Percentiles rank a stretch among this genome's conserved stretches.
phyloP scores from a whole-genome alignment of 1,140 invertebrate species.

The Lethrus apterus region DNA sequence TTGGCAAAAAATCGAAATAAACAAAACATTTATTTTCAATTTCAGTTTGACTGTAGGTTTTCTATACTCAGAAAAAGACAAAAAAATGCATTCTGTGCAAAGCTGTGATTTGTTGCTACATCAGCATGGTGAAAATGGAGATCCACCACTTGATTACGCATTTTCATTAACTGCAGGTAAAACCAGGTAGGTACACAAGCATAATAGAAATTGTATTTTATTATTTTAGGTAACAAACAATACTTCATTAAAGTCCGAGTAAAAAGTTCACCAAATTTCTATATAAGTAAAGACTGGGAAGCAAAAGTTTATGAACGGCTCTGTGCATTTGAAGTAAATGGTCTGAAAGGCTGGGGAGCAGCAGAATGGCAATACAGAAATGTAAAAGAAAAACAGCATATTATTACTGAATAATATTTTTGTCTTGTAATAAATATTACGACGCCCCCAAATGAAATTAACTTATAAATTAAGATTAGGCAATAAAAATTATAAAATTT shows the following conservation, averaged over 20 bases:
- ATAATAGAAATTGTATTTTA: not conserved
- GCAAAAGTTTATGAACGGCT: slow-evolving; percentile 57
- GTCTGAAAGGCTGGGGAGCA: slow-evolving; percentile 55
- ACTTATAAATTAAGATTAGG: too few species aligned
- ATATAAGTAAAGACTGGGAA: slow-evolving; percentile 59
- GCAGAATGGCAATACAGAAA: slow-evolving; percentile 63
- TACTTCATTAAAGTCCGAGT: slow-evolving; percentile 50
- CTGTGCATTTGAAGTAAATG: slow-evolving; percentile 54
- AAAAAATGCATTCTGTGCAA: slow-evolving; percentile 47
- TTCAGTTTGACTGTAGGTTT: slow-evolving; percentile 60
- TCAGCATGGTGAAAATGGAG: slow-evolving; percentile 56
- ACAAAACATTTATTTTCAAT: slow-evolving; percentile 25
- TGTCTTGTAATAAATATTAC: too few species aligned
- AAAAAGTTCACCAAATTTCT: slow-evolving; percentile 52
- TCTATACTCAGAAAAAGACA: slow-evolving; percentile 49
- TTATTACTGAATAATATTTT: too few species aligned
- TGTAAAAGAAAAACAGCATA: slow-evolving; percentile 30
- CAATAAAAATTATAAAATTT: too few species aligned
- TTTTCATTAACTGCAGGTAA: slow-evolving; percentile 55
- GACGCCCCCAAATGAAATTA: too few species aligned
- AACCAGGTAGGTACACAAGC: not conserved
- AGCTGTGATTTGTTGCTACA: slow-evolving; percentile 52
- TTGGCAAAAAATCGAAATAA: too few species aligned
- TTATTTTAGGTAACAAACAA: slow-evolving; percentile 38
- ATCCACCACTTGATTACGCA: slow-evolving; percentile 53